Evolutionary conservation across 2,113 vertebrate genomes (phyloP), one percentile per base, ranked within the genome.

Genomic region (Sardina pilchardus): DNA sequence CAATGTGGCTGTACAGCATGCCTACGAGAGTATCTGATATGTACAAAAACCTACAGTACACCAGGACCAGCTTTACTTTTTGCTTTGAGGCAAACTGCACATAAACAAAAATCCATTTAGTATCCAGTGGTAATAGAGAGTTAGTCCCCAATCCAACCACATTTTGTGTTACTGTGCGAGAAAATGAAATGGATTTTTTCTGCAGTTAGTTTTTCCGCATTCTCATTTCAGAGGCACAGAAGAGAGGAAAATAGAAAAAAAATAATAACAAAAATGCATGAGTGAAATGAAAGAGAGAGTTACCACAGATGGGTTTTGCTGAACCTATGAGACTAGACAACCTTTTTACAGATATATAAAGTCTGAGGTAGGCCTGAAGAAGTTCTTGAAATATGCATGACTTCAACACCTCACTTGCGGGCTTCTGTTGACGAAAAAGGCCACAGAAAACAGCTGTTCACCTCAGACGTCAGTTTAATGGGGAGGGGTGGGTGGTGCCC

Each of bases 241-340:
- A 9, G 12, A 26, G 4, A 26, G 30, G 6, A 26, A 26, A 71
- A 26, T 8, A 26, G 30, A 7, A 34, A 26, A 26, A 7, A 67
- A 24, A 26, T 26, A 7, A 24, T 6, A 24, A 67, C 24, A 26
- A 6, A 67, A n/a, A 67, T 26, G n/a, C n/a, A 67, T 10, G n/a
- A 21, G 10, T 45, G 1, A 47, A 47, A 47, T 9, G 12, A 47
- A 9, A 12, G 45, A 47, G 12, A 47, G 53, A 4, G 21, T 59
- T 59, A 34, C 63, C 63, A 71, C 63, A 71, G 63, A 71, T 71
- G 26, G 26, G 63, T 71, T 71, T 71, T 71, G 63, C 16, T 71
- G 63, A 34, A 34, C 63, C 30, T 16, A 71, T 26, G 12, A 71
- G 63, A 34, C 26, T 16, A 30, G 63, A 71, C 30, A 34, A 30